phyloP scores from a whole-genome alignment of 2,797 vertebrate genomes.

The Clarias pachynema region DNA sequence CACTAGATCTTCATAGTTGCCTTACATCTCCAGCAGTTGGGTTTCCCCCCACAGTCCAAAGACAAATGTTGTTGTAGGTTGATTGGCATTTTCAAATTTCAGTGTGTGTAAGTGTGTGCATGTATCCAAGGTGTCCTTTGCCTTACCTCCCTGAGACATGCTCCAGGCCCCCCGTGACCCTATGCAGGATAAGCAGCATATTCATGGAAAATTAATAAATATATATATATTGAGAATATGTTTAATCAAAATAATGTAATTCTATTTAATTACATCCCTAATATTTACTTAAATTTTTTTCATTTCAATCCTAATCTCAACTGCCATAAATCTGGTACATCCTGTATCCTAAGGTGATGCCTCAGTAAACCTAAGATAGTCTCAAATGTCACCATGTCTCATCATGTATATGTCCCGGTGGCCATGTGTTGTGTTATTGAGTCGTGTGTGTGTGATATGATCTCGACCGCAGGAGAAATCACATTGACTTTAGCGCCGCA shows the following conservation, averaged over 20 bases:
- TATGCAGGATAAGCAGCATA: too few species aligned
- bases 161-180: too few species aligned
- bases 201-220: background rate
- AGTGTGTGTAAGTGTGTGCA: too few species aligned
- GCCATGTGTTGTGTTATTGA: conserved; percentile 49
- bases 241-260: background rate
- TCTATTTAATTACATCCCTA: background rate
- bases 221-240: background rate
- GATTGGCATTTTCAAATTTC: too few species aligned
- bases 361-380: conserved; percentile 10
- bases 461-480: conserved; percentile 47
- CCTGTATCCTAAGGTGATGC: conserved; percentile 2
- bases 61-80: too few species aligned
- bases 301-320: background rate
- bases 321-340: background rate
- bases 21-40: too few species aligned
- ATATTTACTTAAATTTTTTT: background rate
- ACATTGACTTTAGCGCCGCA: conserved; percentile 38
- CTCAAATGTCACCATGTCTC: conserved; percentile 35
- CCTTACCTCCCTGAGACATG: too few species aligned
- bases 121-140: too few species aligned
- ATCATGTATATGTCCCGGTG: conserved; percentile 27
- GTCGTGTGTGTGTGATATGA: conserved; percentile 45
- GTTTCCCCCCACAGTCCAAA: too few species aligned
- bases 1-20: too few species aligned